phyloP scores from a whole-genome alignment of 2,888 invertebrate genomes.

The Heliothis peltigera region DNA sequence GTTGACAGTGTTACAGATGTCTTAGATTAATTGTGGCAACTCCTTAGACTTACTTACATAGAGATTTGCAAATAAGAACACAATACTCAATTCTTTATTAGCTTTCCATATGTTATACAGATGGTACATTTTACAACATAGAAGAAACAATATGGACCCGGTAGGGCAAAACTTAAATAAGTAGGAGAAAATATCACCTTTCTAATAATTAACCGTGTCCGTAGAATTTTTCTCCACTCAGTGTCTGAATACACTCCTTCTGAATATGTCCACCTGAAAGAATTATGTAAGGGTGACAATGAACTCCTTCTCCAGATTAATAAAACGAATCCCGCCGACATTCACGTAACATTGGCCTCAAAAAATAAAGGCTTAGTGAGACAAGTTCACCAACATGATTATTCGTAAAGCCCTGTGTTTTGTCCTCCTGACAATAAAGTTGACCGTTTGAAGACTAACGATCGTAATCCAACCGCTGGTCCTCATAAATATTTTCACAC shows the following conservation, averaged over 20 bases:
- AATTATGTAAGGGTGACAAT: background rate
- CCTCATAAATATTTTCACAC: constrained; percentile 32
- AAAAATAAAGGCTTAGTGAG: constrained; percentile 23
- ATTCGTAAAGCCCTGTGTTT: constrained; percentile 41
- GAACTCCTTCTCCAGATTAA: background rate
- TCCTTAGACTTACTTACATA: no score
- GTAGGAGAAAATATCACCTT: no score
- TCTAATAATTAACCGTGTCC: background rate
- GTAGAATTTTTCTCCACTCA: background rate
- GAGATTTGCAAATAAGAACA: no score
- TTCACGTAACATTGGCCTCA: background rate
- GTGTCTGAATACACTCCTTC: background rate
- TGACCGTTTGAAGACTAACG: constrained; percentile 49
- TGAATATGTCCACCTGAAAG: background rate
- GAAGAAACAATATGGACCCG: no score
- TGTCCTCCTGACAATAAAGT: constrained; percentile 35
- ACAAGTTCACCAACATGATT: constrained; percentile 23
- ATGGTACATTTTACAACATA: no score
- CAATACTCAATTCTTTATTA: no score
- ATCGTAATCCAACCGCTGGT: constrained; percentile 30
- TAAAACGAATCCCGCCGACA: background rate
- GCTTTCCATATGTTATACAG: no score
- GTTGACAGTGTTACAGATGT: no score
- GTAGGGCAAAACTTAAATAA: no score
- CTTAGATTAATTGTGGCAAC: no score